Evolutionary conservation across 1,140 invertebrate genomes (phyloP).

Genomic region (Brachionus paranguensis): DNA sequence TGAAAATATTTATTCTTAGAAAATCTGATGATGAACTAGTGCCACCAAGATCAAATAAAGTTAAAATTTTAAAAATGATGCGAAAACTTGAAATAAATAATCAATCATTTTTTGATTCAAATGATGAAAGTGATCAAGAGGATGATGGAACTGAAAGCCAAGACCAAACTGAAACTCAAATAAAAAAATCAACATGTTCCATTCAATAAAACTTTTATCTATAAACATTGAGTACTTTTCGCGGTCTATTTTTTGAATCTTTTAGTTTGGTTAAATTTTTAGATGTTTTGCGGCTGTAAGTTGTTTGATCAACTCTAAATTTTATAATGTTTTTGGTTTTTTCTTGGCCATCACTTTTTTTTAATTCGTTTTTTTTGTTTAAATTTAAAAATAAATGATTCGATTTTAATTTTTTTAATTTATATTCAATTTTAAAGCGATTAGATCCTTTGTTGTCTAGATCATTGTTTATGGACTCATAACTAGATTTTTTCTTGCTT

Average conservation of each 20-base stretch:
- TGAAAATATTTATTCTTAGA: neutral
- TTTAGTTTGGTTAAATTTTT: neutral
- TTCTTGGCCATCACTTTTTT: neutral
- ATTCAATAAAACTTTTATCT: neutral
- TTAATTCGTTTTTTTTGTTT: neutral
- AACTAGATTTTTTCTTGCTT: neutral
- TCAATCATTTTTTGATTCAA: neutral
- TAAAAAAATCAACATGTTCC: neutral
- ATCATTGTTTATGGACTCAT: neutral
- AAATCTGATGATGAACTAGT: neutral
- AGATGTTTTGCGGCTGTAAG: neutral
- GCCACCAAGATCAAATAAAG: neutral
- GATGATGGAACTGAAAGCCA: neutral
- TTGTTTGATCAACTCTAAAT: neutral
- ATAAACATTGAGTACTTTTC: neutral
- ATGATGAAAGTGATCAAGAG: neutral
- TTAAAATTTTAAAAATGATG: neutral
- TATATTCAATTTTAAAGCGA: slow-evolving; percentile 15
- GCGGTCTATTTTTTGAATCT: neutral
- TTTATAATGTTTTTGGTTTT: neutral
- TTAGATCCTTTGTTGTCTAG: neutral
- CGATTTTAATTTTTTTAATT: slow-evolving; percentile 9
- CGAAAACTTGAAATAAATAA: neutral
- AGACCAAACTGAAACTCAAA: neutral
- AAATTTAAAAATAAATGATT: slow-evolving; percentile 27